Percentiles rank a stretch among this genome's conserved stretches.
These are phyloP conservation scores for Acleris sparsana DNA, from an alignment of 2,888 invertebrate species.

Conservation along the genomic window DNA sequence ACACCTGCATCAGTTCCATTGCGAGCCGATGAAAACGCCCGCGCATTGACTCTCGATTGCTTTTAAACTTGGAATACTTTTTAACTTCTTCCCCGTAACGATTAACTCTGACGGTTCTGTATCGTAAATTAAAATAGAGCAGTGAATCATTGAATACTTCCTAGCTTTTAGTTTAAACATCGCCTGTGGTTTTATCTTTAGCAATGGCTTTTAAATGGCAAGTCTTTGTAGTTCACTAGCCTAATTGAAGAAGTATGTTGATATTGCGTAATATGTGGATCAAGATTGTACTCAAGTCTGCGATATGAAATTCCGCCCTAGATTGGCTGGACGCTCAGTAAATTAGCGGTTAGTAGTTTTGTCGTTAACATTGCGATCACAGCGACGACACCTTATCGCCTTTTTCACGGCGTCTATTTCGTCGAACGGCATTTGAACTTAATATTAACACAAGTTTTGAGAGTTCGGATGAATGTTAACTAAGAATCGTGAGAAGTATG, in stretches of 20 bases:
- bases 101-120: slow-evolving; percentile 46
- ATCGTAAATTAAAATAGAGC: slow-evolving; percentile 52
- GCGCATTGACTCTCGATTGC: slow-evolving; percentile 44
- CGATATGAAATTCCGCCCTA: slow-evolving; percentile 30
- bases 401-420: slow-evolving; percentile 30
- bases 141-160: slow-evolving; percentile 49
- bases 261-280: slow-evolving; percentile 7
- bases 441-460: no score
- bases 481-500: no score
- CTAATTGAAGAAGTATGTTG: slow-evolving; percentile 9
- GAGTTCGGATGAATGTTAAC: no score
- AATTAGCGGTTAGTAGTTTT: slow-evolving; percentile 46
- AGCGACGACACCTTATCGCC: slow-evolving; percentile 30
- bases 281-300: slow-evolving; percentile 24
- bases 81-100: slow-evolving; percentile 47
- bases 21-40: slow-evolving; percentile 38
- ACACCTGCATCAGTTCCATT: slow-evolving; percentile 40
- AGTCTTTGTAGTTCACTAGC: no score
- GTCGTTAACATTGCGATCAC: slow-evolving; percentile 43
- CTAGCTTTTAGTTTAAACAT: slow-evolving; percentile 18
- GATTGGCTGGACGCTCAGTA: slow-evolving; percentile 39
- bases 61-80: slow-evolving; percentile 51
- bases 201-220: background rate
- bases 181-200: slow-evolving; percentile 1
- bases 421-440: background rate